Percentiles rank a stretch among this genome's conserved stretches.
Evolutionary conservation across 53 echinoderm and acorn worm genomes (phyloP).

Genomic region (Holothuria scabra): DNA sequence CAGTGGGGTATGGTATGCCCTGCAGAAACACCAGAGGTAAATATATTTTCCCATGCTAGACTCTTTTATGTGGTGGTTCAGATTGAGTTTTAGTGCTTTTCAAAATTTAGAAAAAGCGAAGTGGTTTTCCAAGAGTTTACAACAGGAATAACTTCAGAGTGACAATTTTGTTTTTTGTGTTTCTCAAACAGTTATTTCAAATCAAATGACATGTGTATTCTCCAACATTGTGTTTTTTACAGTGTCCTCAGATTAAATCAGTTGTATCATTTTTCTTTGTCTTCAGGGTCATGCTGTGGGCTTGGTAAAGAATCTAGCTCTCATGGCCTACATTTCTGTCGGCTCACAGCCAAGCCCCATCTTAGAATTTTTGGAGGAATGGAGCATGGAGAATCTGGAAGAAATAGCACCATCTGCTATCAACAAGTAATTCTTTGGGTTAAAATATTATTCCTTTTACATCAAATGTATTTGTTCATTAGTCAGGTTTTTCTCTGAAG

Average conservation of each 20-base stretch:
- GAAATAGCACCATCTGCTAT: conserved; percentile 98
- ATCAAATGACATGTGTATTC: no score
- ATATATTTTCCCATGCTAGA: not conserved
- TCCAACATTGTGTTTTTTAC: not conserved
- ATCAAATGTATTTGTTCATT: no score
- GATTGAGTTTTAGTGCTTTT: no score
- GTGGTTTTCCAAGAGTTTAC: no score
- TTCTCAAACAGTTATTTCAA: no score
- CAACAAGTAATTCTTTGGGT: conserved; percentile 70
- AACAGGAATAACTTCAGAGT: no score
- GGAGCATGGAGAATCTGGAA: conserved; percentile 99
- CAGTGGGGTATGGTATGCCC: conserved; percentile 99
- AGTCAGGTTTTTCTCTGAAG: no score
- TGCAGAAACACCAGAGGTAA: conserved; percentile 98
- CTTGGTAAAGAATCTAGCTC: conserved; percentile 96
- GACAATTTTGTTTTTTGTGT: no score
- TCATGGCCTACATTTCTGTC: conserved; percentile 99
- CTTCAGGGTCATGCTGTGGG: conserved; percentile 96
- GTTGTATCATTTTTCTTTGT: conserved; percentile 43
- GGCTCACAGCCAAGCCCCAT: conserved; percentile 97
- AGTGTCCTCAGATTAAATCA: not conserved
- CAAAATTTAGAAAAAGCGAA: no score
- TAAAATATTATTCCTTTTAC: no score
- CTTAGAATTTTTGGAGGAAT: conserved; percentile 97
- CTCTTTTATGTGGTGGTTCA: not conserved